These are phyloP conservation scores for Cremastinae sp. DNA, from an alignment of 2,888 invertebrate genomes.

Conservation along the genomic window DNA sequence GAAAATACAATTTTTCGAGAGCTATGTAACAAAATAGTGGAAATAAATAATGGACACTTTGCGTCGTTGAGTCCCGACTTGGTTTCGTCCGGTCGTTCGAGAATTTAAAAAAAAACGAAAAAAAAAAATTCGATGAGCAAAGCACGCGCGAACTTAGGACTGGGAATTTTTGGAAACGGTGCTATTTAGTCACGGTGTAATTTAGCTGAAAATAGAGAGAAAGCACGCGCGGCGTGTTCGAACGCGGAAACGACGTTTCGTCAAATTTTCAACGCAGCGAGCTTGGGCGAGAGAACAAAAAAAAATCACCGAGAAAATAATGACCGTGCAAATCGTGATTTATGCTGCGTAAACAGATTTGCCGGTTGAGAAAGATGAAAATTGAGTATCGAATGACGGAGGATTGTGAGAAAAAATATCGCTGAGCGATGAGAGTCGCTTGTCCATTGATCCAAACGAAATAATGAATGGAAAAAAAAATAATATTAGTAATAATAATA, in stretches of 20 bases:
- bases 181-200: slow-evolving; percentile 59
- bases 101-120: slow-evolving; percentile 19
- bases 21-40: neutral
- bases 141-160: slow-evolving; percentile 51
- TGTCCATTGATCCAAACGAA: slow-evolving; percentile 43
- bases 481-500: neutral
- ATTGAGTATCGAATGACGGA: slow-evolving; percentile 12
- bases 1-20: slow-evolving; percentile 4
- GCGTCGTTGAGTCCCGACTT: slow-evolving; percentile 73
- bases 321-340: too few species aligned
- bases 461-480: slow-evolving; percentile 9
- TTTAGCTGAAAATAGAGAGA: slow-evolving; percentile 31
- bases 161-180: slow-evolving; percentile 64
- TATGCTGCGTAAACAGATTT: too few species aligned
- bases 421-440: slow-evolving; percentile 44
- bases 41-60: slow-evolving; percentile 41
- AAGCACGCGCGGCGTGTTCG: neutral
- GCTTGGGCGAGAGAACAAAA: too few species aligned
- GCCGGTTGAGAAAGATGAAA: slow-evolving; percentile 19
- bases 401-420: slow-evolving; percentile 46
- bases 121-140: too few species aligned
- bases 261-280: too few species aligned
- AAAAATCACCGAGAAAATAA: too few species aligned
- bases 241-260: too few species aligned
- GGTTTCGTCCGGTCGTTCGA: slow-evolving; percentile 31